These are phyloP conservation scores for Trichosurus vulpecula DNA, from an alignment of 2,797 vertebrate species.

Conservation along the genomic window DNA sequence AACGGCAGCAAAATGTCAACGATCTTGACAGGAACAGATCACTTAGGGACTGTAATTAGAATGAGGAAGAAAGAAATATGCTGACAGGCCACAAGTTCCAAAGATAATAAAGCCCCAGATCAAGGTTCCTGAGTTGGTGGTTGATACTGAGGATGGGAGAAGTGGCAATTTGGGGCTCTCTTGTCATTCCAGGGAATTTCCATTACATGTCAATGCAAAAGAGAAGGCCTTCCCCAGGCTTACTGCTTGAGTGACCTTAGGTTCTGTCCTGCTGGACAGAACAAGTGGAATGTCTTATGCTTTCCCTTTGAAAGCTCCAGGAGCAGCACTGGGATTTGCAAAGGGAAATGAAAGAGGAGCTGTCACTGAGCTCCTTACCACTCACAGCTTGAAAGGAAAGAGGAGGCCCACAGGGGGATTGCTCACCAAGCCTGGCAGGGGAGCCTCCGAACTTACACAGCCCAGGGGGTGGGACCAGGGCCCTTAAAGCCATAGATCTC, in stretches of 20 bases:
- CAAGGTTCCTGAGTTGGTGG: neutral
- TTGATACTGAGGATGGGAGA: neutral
- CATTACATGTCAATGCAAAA: constrained; percentile 15
- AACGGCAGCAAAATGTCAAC: neutral
- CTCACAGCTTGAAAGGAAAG: constrained; percentile 81
- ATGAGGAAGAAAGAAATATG: neutral
- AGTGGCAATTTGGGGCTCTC: neutral
- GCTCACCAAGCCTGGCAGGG: constrained; percentile 73
- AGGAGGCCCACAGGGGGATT: constrained; percentile 77
- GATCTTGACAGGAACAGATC: neutral
- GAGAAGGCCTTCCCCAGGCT: constrained; percentile 53
- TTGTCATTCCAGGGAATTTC: constrained; percentile 13
- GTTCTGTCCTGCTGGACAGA: constrained; percentile 68
- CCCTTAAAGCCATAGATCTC: constrained; percentile 79
- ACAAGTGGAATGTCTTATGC: constrained; percentile 78
- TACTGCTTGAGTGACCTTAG: constrained; percentile 44
- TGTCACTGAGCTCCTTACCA: constrained; percentile 78
- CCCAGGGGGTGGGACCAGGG: constrained; percentile 77
- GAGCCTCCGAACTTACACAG: constrained; percentile 73
- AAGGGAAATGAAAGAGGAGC: constrained; percentile 77
- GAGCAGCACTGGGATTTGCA: constrained; percentile 76
- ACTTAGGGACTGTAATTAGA: neutral
- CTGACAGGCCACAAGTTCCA: neutral
- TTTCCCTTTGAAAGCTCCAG: constrained; percentile 77
- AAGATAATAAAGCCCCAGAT: neutral